phyloP scores from a whole-genome alignment of 1,140 invertebrate genomes.

The Drosophila ironensis region DNA sequence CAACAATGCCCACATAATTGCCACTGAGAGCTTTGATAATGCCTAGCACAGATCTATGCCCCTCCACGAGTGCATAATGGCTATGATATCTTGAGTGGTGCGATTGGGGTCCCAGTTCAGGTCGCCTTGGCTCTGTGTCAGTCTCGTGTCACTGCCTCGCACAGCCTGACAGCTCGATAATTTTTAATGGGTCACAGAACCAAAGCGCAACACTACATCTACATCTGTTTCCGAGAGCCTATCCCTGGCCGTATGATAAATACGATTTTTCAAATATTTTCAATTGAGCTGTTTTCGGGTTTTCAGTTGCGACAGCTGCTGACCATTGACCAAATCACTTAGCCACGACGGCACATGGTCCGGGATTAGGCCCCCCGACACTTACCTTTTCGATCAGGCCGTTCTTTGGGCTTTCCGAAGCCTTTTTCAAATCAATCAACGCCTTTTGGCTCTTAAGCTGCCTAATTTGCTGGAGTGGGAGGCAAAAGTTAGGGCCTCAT shows the following conservation, averaged over 20 bases:
- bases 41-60: slow-evolving; percentile 15
- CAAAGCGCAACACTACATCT: slow-evolving; percentile 19
- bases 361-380: slow-evolving; percentile 22
- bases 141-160: slow-evolving; percentile 23
- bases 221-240: slow-evolving; percentile 26
- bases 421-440: slow-evolving; percentile 71
- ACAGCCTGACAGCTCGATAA: slow-evolving; percentile 49
- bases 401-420: slow-evolving; percentile 14
- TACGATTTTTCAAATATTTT: slow-evolving; percentile 22
- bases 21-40: slow-evolving; percentile 50
- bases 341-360: too few relatives aligned
- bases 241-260: slow-evolving; percentile 24
- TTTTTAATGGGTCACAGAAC: slow-evolving; percentile 42
- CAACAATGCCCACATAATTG: slow-evolving; percentile 57
- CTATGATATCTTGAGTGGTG: slow-evolving; percentile 38
- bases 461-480: slow-evolving; percentile 52
- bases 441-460: slow-evolving; percentile 56
- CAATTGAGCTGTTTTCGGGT: slow-evolving; percentile 41
- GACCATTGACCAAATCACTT: slow-evolving; percentile 42
- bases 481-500: slow-evolving; percentile 4
- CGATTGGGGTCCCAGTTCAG: background rate
- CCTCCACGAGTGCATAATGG: slow-evolving; percentile 39
- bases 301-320: slow-evolving; percentile 38
- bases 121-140: slow-evolving; percentile 3
- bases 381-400: slow-evolving; percentile 16